Base-by-base conservation (phyloP, 2,113 vertebrate species). In the Symphodus melops region DNA sequence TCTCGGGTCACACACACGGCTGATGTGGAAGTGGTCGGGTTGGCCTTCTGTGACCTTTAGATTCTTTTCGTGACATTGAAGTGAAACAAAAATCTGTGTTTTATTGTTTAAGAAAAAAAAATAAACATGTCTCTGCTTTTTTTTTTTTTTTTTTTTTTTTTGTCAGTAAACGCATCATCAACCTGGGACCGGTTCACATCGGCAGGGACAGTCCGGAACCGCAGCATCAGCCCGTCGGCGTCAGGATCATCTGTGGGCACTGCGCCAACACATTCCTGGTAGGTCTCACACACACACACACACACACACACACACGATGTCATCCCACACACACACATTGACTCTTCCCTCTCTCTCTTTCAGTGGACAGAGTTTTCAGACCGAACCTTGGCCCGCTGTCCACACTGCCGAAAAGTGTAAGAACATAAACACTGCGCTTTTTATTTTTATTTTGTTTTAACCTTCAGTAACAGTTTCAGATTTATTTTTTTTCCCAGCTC, bases 361-460 rank as follows among this genome's bases (percentile, higher is more conserved):
- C 76, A 96, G 96, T 97, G 96, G 96, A 95, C 95, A 1, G 96
- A 96, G 83, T 95, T 96, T 88, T 96, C 95, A 49, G 95, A 95
- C 85, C 88, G 94, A 65, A 96, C 95, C 1, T 83, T 96, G 86
- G 95, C 95, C n/a, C 93, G 95, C 46, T 97, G 96, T 87, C 96
- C 96, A 2, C 96, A 96, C 91, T 97, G 96, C 91, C 87, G 94
- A 21, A 96, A 96, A 93, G 95, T 97, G 96, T 96, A 87, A 94
- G 84, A 62, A 41, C 62, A 14, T 57, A 3, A 33, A 33, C 49
- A 19, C 5, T n/a, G 14, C 17, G 14, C 20, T 2, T 9, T 48
- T 17, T 17, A 4, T 41, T 41, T 41, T 41, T 10, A 4, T 39
- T 41, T 41, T 41, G 37, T 41, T 41, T 41, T 41, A 41, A 10